Evolutionary conservation across 2,888 invertebrate genomes (phyloP), one percentile per base, ranked within the genome.

Genomic region (Strigamia transsilvanica): DNA sequence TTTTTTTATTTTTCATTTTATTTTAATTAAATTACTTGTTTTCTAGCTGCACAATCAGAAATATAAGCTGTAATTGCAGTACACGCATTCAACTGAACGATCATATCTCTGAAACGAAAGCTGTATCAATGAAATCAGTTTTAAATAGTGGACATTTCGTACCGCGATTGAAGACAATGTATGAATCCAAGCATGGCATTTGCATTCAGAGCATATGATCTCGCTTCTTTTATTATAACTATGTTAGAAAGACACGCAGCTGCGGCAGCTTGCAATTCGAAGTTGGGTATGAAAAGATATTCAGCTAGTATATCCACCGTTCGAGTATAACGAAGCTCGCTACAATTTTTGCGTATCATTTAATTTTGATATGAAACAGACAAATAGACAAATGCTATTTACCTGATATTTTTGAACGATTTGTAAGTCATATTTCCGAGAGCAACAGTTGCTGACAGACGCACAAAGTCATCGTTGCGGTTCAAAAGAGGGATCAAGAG

Each of bases 51-150:
- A 10, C n/a, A 12, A 15, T 81, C 81, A n/a, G 73, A 73, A 18
- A 73, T 73, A 23, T 41, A 81, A 21, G 81, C 81, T 18, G 81
- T 73, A 73, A 81, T 81, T 18, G 81, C 81, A 6, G 81, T 73
- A 23, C 81, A 81, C 0, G 73, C 38, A 81, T 81, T 81, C 38
- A 81, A 27, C 42, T 81, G 81, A 10, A 81, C 73, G 13, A 23
- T 32, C 18, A 81, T 21, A 73, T 81, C 81, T 23, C 81, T 81
- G 73, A 56, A 56, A 56, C 9, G 15, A 9, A 15, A 9, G 13
- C 1, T 15, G 27, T n/a, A 21, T 23, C 13, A 46, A 18, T 21
- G 21, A 41, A 80, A 80, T 46, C 15, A 2, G n/a, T 80, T 1
- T 3, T 46, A 42, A 12, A 23, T 18, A n/a, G 2, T 12, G n/a